These are phyloP conservation scores for Trissolcus japonicus DNA, from an alignment of 2,888 invertebrate species.

Conservation along the genomic window DNA sequence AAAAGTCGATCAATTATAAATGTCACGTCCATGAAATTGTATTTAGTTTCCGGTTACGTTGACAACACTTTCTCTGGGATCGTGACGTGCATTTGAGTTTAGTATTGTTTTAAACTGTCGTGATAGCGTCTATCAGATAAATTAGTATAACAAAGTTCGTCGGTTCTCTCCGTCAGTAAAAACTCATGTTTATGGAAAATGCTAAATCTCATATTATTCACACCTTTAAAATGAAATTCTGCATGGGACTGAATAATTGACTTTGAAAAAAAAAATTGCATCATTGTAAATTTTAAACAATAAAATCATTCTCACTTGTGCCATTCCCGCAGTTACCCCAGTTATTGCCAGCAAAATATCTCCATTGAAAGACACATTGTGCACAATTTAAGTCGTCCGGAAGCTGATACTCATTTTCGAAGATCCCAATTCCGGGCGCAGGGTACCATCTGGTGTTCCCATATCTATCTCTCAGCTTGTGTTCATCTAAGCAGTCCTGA, in stretches of 20 bases:
- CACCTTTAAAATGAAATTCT: too few species aligned
- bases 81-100: conserved; percentile 25
- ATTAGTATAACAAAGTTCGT: background rate
- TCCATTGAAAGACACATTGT: conserved; percentile 93
- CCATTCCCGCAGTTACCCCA: conserved; percentile 76
- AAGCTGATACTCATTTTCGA: conserved; percentile 84
- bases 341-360: conserved; percentile 85
- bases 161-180: too few species aligned
- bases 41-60: conserved; percentile 25
- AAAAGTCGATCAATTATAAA: too few species aligned
- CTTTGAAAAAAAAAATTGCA: too few species aligned
- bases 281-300: background rate
- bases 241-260: too few species aligned
- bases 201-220: too few species aligned
- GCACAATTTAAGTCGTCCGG: conserved; percentile 83
- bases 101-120: conserved; percentile 1
- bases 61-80: conserved; percentile 36
- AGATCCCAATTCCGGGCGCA: conserved; percentile 86
- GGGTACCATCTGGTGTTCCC: conserved; percentile 83
- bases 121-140: conserved; percentile 14
- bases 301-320: conserved; percentile 64
- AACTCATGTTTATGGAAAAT: too few species aligned
- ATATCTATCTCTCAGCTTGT: conserved; percentile 80
- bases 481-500: conserved; percentile 87
- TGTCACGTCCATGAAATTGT: conserved; percentile 8